Evolutionary conservation across 2,113 vertebrate genomes (phyloP).

Genomic region (Corydoras maculifer): DNA sequence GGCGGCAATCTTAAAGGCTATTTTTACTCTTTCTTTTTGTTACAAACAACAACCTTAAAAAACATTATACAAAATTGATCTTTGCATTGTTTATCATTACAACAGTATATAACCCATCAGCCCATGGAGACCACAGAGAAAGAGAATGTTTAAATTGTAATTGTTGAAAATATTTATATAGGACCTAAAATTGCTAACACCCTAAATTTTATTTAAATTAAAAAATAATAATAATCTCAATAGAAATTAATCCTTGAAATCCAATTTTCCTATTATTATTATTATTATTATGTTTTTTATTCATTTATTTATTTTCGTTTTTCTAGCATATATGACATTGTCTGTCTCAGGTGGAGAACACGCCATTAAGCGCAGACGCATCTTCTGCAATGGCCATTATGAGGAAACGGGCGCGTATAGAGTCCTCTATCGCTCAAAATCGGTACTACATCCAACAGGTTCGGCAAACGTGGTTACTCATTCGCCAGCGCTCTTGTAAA

Average conservation of each 20-base stretch:
- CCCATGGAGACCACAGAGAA: no score
- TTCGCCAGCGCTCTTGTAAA: background rate
- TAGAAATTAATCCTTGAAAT: no score
- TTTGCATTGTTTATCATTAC: slow-evolving; percentile 9
- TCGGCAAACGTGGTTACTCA: background rate
- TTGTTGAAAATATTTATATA: no score
- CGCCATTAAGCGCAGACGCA: slow-evolving; percentile 24
- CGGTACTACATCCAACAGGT: slow-evolving; percentile 29
- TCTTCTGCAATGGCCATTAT: slow-evolving; percentile 13
- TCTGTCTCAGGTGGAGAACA: background rate
- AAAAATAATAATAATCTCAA: no score
- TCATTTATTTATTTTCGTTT: no score
- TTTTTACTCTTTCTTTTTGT: slow-evolving; percentile 46
- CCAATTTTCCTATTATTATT: no score
- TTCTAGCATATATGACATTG: no score
- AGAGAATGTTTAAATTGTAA: no score
- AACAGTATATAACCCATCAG: background rate
- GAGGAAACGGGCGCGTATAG: slow-evolving; percentile 35
- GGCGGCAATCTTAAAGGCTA: slow-evolving; percentile 38
- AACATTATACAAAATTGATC: slow-evolving; percentile 24
- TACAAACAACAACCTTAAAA: slow-evolving; percentile 40
- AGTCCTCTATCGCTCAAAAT: slow-evolving; percentile 47
- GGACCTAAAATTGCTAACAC: no score
- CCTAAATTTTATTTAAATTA: no score
- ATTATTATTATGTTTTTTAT: no score